Evolutionary conservation across 2,113 vertebrate species (phyloP).

Genomic region (Mixornis gularis): DNA sequence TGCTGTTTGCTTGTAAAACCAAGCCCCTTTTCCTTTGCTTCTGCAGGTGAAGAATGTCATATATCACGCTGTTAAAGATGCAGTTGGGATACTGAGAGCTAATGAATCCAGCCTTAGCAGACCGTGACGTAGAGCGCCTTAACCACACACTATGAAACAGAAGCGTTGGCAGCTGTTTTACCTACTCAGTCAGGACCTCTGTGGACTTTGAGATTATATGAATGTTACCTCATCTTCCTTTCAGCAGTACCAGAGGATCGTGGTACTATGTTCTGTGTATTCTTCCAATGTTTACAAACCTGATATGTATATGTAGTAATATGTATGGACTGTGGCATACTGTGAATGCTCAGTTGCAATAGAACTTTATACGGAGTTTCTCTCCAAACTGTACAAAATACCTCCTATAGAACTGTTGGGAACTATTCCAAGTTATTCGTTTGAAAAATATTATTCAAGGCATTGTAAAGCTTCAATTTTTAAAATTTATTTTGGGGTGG

Average conservation of each 20-base stretch:
- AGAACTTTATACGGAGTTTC: slow-evolving; percentile 55
- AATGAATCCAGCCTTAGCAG: slow-evolving; percentile 70
- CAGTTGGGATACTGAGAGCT: slow-evolving; percentile 75
- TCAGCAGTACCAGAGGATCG: slow-evolving; percentile 63
- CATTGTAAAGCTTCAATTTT: slow-evolving; percentile 47
- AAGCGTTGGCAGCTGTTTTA: slow-evolving; percentile 72
- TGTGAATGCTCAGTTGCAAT: slow-evolving; percentile 73
- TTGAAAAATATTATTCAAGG: slow-evolving; percentile 21
- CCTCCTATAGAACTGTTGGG: slow-evolving; percentile 46
- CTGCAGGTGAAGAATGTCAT: slow-evolving; percentile 81
- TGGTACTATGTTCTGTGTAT: slow-evolving; percentile 72
- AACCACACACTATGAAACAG: slow-evolving; percentile 44
- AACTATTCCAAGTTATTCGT: slow-evolving; percentile 13
- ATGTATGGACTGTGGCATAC: slow-evolving; percentile 66
- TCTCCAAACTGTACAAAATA: slow-evolving; percentile 68
- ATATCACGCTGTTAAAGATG: slow-evolving; percentile 81
- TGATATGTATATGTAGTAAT: slow-evolving; percentile 74
- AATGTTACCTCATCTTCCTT: slow-evolving; percentile 77
- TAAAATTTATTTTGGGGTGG: slow-evolving; percentile 15
- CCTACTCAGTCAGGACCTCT: slow-evolving; percentile 70
- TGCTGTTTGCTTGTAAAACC: background rate
- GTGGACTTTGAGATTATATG: slow-evolving; percentile 72
- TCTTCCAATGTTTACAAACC: slow-evolving; percentile 78
- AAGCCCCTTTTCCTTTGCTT: background rate
- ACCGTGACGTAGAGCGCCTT: slow-evolving; percentile 37